A percentile compares a stretch with the other conserved stretches of the same genome.
Evolutionary conservation across 2,797 vertebrate genomes (phyloP).

Genomic region (Pogonophryne albipinna): DNA sequence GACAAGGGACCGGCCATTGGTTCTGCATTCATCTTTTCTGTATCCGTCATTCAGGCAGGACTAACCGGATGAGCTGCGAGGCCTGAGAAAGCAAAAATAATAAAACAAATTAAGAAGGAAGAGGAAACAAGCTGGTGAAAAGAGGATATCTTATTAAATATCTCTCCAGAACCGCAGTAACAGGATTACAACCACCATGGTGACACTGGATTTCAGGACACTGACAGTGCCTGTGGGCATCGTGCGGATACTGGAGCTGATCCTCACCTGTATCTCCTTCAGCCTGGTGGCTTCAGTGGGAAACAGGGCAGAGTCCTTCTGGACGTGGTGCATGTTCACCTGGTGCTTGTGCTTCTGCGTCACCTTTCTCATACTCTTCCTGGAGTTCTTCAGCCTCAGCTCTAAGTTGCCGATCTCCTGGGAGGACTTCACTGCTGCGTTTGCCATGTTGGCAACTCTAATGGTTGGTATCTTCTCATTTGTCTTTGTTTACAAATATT

Average conservation of each 20-base stretch:
- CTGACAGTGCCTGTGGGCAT: constrained; percentile 83
- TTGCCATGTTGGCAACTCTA: constrained; percentile 86
- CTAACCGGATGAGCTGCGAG: neutral
- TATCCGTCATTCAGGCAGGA: neutral
- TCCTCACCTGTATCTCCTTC: constrained; percentile 87
- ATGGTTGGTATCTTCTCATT: constrained; percentile 73
- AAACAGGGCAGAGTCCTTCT: fast-evolving
- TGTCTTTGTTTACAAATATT: neutral
- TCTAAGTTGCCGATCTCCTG: constrained; percentile 86
- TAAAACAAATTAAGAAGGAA: neutral
- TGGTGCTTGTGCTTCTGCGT: constrained; percentile 89
- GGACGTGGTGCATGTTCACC: constrained; percentile 89
- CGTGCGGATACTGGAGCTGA: constrained; percentile 81
- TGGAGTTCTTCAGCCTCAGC: constrained; percentile 83
- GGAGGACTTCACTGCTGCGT: constrained; percentile 89
- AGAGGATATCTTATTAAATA: neutral
- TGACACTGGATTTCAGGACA: constrained; percentile 61
- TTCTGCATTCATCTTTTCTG: neutral
- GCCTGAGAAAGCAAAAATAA: neutral
- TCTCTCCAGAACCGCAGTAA: neutral
- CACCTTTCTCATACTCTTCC: constrained; percentile 83
- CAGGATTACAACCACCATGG: constrained; percentile 47
- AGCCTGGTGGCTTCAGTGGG: constrained; percentile 84
- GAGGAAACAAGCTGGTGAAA: neutral
- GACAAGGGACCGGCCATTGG: constrained; percentile 13